These are phyloP conservation scores for Nansenia antarctica DNA, from an alignment of 2,113 vertebrate genomes.

Conservation along the genomic window DNA sequence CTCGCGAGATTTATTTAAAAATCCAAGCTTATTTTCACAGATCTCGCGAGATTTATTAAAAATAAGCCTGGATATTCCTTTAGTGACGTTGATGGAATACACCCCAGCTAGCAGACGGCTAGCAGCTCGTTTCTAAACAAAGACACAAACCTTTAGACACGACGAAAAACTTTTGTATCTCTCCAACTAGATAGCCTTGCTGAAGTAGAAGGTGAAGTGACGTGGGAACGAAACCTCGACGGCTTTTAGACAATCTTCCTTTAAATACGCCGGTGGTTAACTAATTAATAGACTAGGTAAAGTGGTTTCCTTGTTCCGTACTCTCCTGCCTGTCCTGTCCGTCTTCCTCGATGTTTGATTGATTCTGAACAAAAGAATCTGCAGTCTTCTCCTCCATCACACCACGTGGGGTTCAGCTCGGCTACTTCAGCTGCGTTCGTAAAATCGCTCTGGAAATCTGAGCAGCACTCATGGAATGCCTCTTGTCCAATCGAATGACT, in stretches of 20 bases:
- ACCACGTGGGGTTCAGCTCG: slow-evolving; percentile 86
- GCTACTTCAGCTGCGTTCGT: too few relatives aligned
- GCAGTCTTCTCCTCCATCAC: slow-evolving; percentile 83
- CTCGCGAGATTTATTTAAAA: too few relatives aligned
- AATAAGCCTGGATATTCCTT: too few relatives aligned
- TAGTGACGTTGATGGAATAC: too few relatives aligned
- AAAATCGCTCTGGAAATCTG: too few relatives aligned
- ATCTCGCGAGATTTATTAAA: too few relatives aligned
- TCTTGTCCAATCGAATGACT: too few relatives aligned
- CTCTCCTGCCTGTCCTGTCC: slow-evolving; percentile 60
- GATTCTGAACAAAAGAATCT: slow-evolving; percentile 93
- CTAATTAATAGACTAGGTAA: slow-evolving; percentile 48
- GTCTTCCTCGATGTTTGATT: slow-evolving; percentile 80
- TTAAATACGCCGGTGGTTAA: slow-evolving; percentile 12
- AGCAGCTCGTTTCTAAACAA: slow-evolving; percentile 19
- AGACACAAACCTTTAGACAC: slow-evolving; percentile 36
- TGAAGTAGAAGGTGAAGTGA: not conserved
- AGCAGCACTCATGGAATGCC: too few relatives aligned
- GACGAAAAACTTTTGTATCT: slow-evolving; percentile 45
- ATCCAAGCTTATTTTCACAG: too few relatives aligned
- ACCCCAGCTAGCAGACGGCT: slow-evolving; percentile 39
- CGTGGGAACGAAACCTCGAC: not conserved
- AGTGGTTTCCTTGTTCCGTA: slow-evolving; percentile 72
- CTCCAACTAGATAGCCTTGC: too few relatives aligned
- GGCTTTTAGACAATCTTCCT: not conserved